A percentile compares a stretch with the other conserved stretches of the same genome.
Conservation (phyloP, 1,140 invertebrate species). For the Acromyrmex heyeri region DNA sequence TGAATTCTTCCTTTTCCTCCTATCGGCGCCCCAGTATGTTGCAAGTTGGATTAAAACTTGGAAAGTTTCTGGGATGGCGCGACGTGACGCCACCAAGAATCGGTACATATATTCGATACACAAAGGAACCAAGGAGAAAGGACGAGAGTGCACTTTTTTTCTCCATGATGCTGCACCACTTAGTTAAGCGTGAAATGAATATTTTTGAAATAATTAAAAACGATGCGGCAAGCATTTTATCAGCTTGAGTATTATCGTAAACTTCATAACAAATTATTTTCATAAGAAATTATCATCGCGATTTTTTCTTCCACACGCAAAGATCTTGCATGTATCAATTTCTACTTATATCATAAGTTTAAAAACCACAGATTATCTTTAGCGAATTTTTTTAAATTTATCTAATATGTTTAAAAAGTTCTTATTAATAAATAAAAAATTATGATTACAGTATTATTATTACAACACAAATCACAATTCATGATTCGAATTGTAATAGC, state of each 20-base stretch:
- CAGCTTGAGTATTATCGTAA: neutral
- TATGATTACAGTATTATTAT: neutral
- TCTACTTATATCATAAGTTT: neutral
- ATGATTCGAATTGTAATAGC: neutral
- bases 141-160: neutral
- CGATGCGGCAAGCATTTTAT: neutral
- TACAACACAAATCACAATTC: neutral
- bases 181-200: conserved; percentile 19
- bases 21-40: conserved; percentile 42
- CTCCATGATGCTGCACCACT: neutral
- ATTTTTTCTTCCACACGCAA: neutral
- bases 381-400: too few species aligned
- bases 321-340: neutral
- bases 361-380: neutral
- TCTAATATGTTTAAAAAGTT: neutral
- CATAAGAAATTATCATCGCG: neutral
- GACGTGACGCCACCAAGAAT: conserved; percentile 48
- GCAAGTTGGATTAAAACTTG: conserved; percentile 63
- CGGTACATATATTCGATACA: conserved; percentile 44
- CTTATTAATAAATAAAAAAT: neutral
- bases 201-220: conserved; percentile 48
- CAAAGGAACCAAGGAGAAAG: conserved; percentile 4
- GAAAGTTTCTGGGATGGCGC: conserved; percentile 44
- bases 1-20: neutral
- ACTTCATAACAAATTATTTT: conserved; percentile 2